Base-by-base conservation (phyloP, 2,797 vertebrate species). In the Enteromius radiatus region DNA sequence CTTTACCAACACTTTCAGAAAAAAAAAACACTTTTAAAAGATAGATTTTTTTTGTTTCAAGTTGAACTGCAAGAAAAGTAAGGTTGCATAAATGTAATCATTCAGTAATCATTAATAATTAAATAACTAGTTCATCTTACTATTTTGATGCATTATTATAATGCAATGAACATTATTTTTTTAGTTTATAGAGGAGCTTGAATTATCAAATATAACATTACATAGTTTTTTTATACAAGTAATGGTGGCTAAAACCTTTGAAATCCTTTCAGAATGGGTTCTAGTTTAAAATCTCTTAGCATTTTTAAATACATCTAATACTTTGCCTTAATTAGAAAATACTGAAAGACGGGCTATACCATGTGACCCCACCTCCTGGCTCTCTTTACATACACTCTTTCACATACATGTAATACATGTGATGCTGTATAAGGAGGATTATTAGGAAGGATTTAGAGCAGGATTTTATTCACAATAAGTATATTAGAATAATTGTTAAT, bases 401-500 rank as follows among this genome's bases (percentile, higher is more conserved):
- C 56, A 73, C 68, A 54, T 86, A 68, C 84, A 91, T 90, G 59
- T 89, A 87, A 88, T 91, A 89, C 92, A 92, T 86, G 86, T 92
- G 91, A 93, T 88, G 85, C 86, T 89, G 89, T 90, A 63, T 31
- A 89, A 89, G 81, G 38, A 78, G 92, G 93, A 94, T 94, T 94
- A 94, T 90, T 92, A 89, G 85, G 87, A 89, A 91, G 87, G 91
- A 76, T 91, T 91, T 93, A 89, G 89, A 89, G 84, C 85, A 33
- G 81, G 88, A 88, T 91, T 90, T 91, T 89, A 92, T 92, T 92
- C 90, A 89, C 70, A 38, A 82, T 90, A 91, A 89, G 88, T 84
- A 89, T 91, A 92, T 94, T 91, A 87, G 88, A 90, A 91, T 93
- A 83, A 93, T 93, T 92, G 93, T 92, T 92, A 91, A 93, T 92